Percentiles rank a stretch among this genome's conserved stretches.
These are phyloP conservation scores for Bufo gargarizans DNA, from an alignment of 2,113 vertebrate genomes.

Conservation along the genomic window DNA sequence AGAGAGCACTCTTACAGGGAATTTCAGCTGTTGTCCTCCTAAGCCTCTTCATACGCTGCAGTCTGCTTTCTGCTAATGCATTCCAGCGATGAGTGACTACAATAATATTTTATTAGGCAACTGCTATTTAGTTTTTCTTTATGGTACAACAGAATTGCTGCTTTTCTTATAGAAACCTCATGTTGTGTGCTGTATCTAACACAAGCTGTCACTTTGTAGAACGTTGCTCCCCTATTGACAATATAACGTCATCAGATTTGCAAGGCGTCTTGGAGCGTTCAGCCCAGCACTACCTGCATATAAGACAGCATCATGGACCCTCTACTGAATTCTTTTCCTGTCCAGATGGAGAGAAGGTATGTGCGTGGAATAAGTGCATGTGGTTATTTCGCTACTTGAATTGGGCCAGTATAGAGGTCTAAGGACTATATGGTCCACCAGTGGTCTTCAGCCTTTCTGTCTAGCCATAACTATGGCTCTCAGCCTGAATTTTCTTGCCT, in stretches of 20 bases:
- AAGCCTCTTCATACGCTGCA: background rate
- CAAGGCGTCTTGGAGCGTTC: slow-evolving; percentile 60
- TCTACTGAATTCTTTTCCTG: slow-evolving; percentile 57
- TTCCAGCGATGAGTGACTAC: background rate
- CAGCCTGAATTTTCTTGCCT: slow-evolving; percentile 1
- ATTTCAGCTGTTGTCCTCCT: background rate
- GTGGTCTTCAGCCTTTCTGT: background rate
- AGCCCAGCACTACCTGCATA: slow-evolving; percentile 62
- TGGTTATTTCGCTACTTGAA: background rate
- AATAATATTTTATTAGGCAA: background rate
- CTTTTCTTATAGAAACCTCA: background rate
- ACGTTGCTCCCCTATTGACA: slow-evolving; percentile 67
- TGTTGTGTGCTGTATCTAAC: background rate
- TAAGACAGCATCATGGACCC: slow-evolving; percentile 28
- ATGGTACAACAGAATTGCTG: background rate
- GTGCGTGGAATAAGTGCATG: background rate
- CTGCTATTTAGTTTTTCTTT: background rate
- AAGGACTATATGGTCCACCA: background rate
- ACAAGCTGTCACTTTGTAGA: slow-evolving; percentile 48
- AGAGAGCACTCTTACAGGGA: background rate
- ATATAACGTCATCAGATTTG: slow-evolving; percentile 63
- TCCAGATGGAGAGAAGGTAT: slow-evolving; percentile 69
- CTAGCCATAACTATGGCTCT: background rate
- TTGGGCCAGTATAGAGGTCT: background rate
- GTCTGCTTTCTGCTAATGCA: background rate